Evolutionary conservation across 1,140 invertebrate species (phyloP), one percentile per base, ranked within the genome.

Genomic region (Homarus americanus): DNA sequence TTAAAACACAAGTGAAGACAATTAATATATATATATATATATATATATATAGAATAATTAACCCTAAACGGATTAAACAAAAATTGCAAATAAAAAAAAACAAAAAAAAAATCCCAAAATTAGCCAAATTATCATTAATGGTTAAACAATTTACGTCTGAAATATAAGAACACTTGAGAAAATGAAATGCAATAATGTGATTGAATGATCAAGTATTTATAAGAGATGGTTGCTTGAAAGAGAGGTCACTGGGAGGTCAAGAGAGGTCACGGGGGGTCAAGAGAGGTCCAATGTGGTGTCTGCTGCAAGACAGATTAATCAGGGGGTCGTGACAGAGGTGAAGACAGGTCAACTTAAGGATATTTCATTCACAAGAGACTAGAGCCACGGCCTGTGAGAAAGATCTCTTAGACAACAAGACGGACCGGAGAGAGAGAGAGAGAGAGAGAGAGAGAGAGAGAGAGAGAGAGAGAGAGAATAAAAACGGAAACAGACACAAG

Each of bases 321-420:
- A 86, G 83, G 28, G 76, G 83, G 83, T 86, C 83, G 83, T 86
- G 83, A 75, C 83, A 76, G 82, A 28, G 83, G 83, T 76, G 72
- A 69, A 76, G 17, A 36, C 32, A 32, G 69, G 83, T 44, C 69
- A 41, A 7, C 41, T 15, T 36, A n/a, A 20, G 40, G 32, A 73
- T 86, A 76, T 76, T 86, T 86, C 83, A 86, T 75, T 86, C 40
- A 86, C 24, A 36, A 69, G 69, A 32, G 38, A 40, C 28, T 32
- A 17, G 41, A n/a, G n/a, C 41, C 28, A 53, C 4, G n/a, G 3
- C 76, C 32, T 32, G 76, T 28, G 75, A 44, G 40, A 78, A 41
- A n/a, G 3, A 49, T 28, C 76, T 17, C 63, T 28, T 7, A n/a
- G 63, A 69, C n/a, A 69, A 69, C 63, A 76, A n/a, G 73, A 12